Evolutionary conservation across 2,113 vertebrate genomes (phyloP), one percentile per base, ranked within the genome.

Genomic region (Phylloscopus trochiloides): DNA sequence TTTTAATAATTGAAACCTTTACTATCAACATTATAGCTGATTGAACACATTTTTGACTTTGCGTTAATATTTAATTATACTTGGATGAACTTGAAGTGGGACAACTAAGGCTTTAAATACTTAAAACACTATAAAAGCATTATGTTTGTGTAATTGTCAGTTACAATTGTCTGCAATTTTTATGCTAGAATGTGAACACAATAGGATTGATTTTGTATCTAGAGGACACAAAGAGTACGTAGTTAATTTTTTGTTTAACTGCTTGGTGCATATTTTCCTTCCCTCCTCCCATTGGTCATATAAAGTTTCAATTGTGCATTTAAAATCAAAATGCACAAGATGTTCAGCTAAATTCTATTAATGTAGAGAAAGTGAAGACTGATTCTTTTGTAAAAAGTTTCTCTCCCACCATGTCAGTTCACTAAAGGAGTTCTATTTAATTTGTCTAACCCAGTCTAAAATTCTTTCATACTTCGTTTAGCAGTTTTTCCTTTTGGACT

Each of bases 251-350:
- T 21, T 86, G 9, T 71, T 83, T 71, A 45, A 40, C 19, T 65
- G 3, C 24, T 70, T 68, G 26, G 6, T 67, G 38, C 11, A 1
- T 66, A 10, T 82, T 67, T 82, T 70, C 12, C 15, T 58, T 81
- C 18, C 16, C 1, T 68, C 9, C 14, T 32, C 1, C 3, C 3
- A 38, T 14, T 36, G 7, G 14, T 16, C 4, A 52, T 25, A 31
- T 24, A 57, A 82, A 58, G 18, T 87, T 73, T 58, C 47, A 45
- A 6, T 59, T 84, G 9, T 59, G 26, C 24, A 4, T 83, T 86
- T 83, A 65, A 91, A 47, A 84, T 80, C 38, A 89, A 66, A 88
- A 88, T 2, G 3, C 8, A 34, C 2, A 2, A 25, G 20, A 51
- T 75, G 45, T n/a, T 72, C 7, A 63, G 28, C 7, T 61, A 50